A percentile compares a stretch with the other conserved stretches of the same genome.
phyloP scores from a whole-genome alignment of 2,113 vertebrate genomes.

The Galemys pyrenaicus region DNA sequence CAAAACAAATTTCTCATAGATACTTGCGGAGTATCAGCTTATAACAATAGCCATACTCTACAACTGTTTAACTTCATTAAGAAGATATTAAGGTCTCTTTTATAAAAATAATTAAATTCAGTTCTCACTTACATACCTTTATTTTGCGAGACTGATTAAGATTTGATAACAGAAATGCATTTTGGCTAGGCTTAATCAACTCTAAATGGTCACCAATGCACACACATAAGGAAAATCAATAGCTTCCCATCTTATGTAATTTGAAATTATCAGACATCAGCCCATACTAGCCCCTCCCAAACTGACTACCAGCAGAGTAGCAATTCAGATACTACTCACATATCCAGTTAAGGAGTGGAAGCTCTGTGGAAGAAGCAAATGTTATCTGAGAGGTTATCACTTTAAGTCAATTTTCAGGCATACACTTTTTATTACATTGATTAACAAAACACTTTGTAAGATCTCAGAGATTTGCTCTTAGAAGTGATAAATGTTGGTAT shows the following conservation, averaged over 20 bases:
- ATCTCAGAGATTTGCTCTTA: not conserved
- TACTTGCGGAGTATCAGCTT: not conserved
- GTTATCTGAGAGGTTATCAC: not conserved
- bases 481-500: not conserved
- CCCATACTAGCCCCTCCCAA: not conserved
- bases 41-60: not conserved
- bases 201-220: not conserved
- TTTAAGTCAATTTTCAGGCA: not conserved
- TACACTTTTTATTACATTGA: not conserved
- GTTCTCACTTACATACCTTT: slow-evolving; percentile 34
- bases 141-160: slow-evolving; percentile 49
- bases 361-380: not conserved
- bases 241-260: not conserved
- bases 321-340: not conserved
- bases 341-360: not conserved
- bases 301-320: not conserved
- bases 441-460: not conserved
- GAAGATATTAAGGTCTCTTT: slow-evolving; percentile 3
- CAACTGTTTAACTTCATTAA: slow-evolving; percentile 40
- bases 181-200: slow-evolving; percentile 22
- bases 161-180: slow-evolving; percentile 46
- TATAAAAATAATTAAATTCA: slow-evolving; percentile 43
- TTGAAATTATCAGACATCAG: not conserved
- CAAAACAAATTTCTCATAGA: not conserved
- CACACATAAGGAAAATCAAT: not conserved